Evolutionary conservation across 2,888 invertebrate genomes (phyloP).

Genomic region (Bedellia somnulentella): DNA sequence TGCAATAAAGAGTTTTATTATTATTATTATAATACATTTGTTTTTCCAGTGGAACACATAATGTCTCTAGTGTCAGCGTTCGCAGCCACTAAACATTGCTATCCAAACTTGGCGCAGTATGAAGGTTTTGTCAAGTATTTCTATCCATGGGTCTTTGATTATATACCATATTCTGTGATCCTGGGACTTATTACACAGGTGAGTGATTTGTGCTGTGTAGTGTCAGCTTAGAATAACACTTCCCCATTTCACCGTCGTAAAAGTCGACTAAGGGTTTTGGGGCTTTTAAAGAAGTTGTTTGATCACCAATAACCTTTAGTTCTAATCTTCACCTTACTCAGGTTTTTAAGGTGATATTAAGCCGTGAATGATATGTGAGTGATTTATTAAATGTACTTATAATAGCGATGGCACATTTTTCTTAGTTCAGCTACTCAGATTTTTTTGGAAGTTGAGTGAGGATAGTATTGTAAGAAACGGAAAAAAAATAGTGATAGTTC

Average conservation of each 20-base stretch:
- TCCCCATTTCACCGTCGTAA: no score
- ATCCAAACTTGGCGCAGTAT: constrained; percentile 17
- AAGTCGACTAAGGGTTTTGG: no score
- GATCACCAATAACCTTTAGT: no score
- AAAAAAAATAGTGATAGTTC: no score
- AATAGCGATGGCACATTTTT: neutral
- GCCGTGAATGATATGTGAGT: neutral
- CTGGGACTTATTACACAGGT: constrained; percentile 37
- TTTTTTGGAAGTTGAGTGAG: no score
- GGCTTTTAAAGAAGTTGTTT: no score
- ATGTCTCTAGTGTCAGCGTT: constrained; percentile 33
- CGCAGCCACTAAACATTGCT: constrained; percentile 25
- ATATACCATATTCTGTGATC: constrained; percentile 25
- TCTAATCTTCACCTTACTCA: neutral
- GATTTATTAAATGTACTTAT: neutral
- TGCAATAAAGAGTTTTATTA: neutral
- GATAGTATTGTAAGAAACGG: no score
- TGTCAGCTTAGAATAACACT: no score
- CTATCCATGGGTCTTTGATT: constrained; percentile 41
- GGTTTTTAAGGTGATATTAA: neutral
- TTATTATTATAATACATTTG: constrained; percentile 3
- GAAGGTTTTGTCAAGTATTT: constrained; percentile 31
- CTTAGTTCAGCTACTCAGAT: neutral
- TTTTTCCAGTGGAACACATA: constrained; percentile 37
- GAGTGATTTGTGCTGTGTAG: constrained; percentile 6